phyloP scores from a whole-genome alignment of 2,113 vertebrate species.

The Ceyx margarethae region DNA sequence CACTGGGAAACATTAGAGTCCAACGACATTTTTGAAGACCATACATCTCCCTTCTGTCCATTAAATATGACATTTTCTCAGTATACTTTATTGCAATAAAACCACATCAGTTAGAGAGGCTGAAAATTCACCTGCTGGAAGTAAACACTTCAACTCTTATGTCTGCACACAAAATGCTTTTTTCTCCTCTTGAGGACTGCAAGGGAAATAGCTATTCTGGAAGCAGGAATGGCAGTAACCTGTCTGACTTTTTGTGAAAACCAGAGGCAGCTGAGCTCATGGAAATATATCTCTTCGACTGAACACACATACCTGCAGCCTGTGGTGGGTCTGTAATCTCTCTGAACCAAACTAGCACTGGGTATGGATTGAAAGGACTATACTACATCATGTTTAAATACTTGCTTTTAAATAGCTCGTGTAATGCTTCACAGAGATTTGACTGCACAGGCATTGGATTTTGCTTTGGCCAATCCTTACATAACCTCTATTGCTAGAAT shows the following conservation, averaged over 20 bases:
- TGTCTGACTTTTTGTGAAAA: not conserved
- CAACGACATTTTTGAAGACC: not conserved
- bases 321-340: not conserved
- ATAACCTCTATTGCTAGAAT: not conserved
- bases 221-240: not conserved
- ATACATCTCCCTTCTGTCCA: not conserved
- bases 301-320: accelerated
- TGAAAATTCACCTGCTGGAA: not conserved
- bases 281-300: not conserved
- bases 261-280: not conserved
- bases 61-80: not conserved
- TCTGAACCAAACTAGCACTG: not conserved
- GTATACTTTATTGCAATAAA: conserved; percentile 47
- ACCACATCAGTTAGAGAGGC: not conserved
- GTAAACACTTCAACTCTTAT: not conserved
- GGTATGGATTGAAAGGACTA: not conserved
- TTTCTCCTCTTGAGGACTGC: not conserved
- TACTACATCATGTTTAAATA: not conserved
- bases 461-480: not conserved
- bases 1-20: not conserved
- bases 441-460: not conserved
- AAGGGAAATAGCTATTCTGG: not conserved
- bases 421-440: not conserved
- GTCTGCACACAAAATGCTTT: not conserved
- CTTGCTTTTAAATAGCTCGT: not conserved